Evolutionary conservation across 2,888 invertebrate genomes (phyloP).

Genomic region (Terebella lapidaria): DNA sequence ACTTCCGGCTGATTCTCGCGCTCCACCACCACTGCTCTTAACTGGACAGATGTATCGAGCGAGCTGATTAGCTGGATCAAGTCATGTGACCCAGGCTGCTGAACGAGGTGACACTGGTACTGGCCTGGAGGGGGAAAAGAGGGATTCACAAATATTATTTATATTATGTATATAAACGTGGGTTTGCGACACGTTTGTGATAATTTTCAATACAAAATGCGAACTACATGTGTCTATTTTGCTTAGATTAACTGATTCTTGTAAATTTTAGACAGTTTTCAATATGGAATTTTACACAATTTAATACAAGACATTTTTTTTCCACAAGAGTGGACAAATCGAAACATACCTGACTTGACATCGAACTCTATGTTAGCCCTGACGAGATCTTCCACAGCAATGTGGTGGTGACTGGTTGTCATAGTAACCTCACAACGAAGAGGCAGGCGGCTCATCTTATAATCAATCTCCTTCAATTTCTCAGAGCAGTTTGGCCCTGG

Average conservation of each 20-base stretch:
- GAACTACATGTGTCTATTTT: no score
- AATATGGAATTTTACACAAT: no score
- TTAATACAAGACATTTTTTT: no score
- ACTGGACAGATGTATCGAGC: conserved; percentile 26
- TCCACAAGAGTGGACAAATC: background rate
- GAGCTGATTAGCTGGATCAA: background rate
- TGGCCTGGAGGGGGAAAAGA: background rate
- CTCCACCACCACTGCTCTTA: conserved; percentile 29
- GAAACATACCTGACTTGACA: conserved; percentile 1
- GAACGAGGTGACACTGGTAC: background rate
- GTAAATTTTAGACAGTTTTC: no score
- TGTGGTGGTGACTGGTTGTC: conserved; percentile 24
- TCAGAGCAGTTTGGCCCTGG: conserved; percentile 36
- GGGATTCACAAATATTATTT: no score
- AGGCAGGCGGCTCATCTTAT: conserved; percentile 25
- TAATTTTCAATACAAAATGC: no score
- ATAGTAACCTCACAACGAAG: conserved; percentile 36
- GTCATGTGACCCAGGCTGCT: background rate
- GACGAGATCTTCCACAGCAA: conserved; percentile 33
- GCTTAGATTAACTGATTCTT: no score
- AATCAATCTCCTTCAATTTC: conserved; percentile 22
- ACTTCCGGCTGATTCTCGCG: conserved; percentile 36
- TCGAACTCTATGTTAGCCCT: conserved; percentile 31
- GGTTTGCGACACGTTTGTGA: no score
- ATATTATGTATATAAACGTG: no score